Evolutionary conservation across 2,797 vertebrate genomes (phyloP), one percentile per base, ranked within the genome.

Genomic region (Oreortyx pictus): DNA sequence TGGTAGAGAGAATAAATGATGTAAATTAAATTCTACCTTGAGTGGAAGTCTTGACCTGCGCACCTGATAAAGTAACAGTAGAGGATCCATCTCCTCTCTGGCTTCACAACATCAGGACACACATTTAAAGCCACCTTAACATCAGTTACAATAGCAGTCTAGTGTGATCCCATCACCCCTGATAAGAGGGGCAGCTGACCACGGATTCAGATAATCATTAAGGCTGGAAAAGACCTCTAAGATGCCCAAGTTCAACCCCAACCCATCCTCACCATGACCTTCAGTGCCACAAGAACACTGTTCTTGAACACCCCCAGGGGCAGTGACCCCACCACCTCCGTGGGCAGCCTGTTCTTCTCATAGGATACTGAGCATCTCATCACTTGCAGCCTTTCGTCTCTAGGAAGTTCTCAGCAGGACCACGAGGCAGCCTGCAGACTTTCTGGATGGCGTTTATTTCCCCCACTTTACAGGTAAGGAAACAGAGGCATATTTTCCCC

Each of bases 371-470:
- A 87, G 43, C 25, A 65, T 54, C 11, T 84, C 37, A 24, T 73
- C 17, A 64, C 29, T 25, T 43, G 10, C 11, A 5, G 29, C 74
- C 49, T 35, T 77, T 23, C 9, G 24, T 8, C 9, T 80, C 18
- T 62, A 65, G 57, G 37, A 79, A 46, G 29, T 33, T 19, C 77
- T 64, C 77, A 70, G 67, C 13, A 86, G 35, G 20, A 66, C 1
- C 33, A 7, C 0, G 9, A 82, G 18, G 56, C 0, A 1, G 31
- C 35, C n/a, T 39, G 11, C 29, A 66, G 49, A 65, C 17, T 54
- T 79, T 31, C 47, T 64, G 39, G 14, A 31, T 1, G 20, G 5
- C 7, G 19, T 17, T 72, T 16, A 41, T 41, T 19, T 5, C 3
- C 3, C 6, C 33, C 6, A 7, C 57, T 75, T 91, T 71, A 79